Evolutionary conservation across 2,888 invertebrate species (phyloP), one percentile per base, ranked within the genome.

Genomic region (Drosophila subquinaria): DNA sequence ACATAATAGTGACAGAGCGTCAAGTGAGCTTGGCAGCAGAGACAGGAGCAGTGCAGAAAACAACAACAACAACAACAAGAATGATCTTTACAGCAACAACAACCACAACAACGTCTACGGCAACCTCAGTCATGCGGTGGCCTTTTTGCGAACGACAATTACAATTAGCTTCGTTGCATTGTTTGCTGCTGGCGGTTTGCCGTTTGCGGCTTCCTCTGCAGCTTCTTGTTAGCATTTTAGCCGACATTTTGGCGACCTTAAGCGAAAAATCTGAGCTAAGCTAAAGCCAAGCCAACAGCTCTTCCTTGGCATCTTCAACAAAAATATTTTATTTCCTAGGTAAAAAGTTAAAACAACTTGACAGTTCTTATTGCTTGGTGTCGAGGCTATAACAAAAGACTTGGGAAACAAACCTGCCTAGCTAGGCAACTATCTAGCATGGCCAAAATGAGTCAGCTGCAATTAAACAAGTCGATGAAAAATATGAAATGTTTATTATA

Each of bases 161-260:
- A 87, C 89, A 87, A 88, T 88, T 87, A 88, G 89, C 87, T 74
- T 82, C 75, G 79, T 88, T 84, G 79, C 69, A 86, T 86, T 86
- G 80, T 82, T 72, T 70, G 73, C 15, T 70, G 73, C 15, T 76
- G 69, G 42, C 42, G 45, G 56, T 35, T 53, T 66, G 70, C 48
- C 51, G 69, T 73, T 62, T 70, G 73, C 15, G 51, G 73, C 81
- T 88, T 88, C 84, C 82, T 86, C 84, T 84, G 79, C 88, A 69
- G 81, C 87, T 82, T 75, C 86, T 86, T 76, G 87, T 88, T 87
- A 85, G 85, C 88, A 82, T 88, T 88, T 81, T 59, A 74, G 88
- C 76, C 85, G 88, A 86, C 87, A 88, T 88, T 88, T 87, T 69
- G 73, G 57, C 81, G 86, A 88, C 86, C 86, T 87, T 88, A 86